Evolutionary conservation across 1,140 invertebrate genomes (phyloP), one percentile per base, ranked within the genome.

Genomic region (Oryctes rhinoceros): DNA sequence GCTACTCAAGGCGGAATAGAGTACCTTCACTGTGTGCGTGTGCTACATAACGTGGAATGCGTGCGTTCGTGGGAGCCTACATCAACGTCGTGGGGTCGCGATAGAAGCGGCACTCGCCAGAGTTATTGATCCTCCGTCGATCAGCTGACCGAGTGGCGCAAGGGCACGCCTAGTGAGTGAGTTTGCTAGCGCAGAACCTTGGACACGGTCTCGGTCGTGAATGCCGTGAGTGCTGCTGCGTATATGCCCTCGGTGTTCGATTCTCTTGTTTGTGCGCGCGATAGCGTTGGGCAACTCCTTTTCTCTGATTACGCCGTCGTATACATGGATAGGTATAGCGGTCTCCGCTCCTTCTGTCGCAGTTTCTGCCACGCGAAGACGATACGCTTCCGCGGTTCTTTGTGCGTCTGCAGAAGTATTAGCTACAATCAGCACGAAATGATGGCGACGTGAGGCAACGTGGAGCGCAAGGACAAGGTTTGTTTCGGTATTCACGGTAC

Each of bases 121-220:
- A 67, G 65, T 67, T 67, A 67, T 67, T 67, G 65, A 67, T 67
- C 65, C 65, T 67, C 65, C 65, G 65, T 35, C 65, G 65, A 67
- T 67, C 65, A 67, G 65, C 65, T 67, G 65, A 67, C 65, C 65
- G 65, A 67, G n/a, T 67, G 49, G 65, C 65, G 65, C 65, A 67
- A 67, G 65, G 49, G 65, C 65, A 67, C 65, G 65, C 65, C 65
- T 67, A 67, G 65, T 30, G 65, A 67, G 65, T 67, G 65, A 67
- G 65, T 67, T 35, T 67, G 65, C 20, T 67, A 24, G 65, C 65
- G 65, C 65, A 67, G 65, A 67, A 35, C 65, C 65, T 67, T 67
- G 65, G 65, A 67, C 65, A 67, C 65, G 65, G 65, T 67, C 65
- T 67, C 65, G 65, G 18, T 35, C 20, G 20, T 67, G 65, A 67